Base-by-base conservation (phyloP, 2,113 vertebrate species). In the Stomatorhinus ivindoensis region DNA sequence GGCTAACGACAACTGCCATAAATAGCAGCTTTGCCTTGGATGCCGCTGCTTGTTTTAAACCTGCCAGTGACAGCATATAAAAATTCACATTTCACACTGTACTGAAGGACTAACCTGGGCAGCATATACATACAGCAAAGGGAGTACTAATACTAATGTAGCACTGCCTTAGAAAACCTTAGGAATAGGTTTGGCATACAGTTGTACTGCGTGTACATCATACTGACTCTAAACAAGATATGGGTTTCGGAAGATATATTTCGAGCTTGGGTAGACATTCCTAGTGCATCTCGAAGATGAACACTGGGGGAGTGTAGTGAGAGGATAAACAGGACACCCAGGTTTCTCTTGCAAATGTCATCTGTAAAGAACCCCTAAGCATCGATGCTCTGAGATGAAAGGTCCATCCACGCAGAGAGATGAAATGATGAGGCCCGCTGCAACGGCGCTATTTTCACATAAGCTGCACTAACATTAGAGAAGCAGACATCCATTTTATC, bases 401-500 rank as follows among this genome's bases (percentile, higher is more conserved):
- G 21, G 39, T 19, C 55, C 10, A 27, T n/a, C 11, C 44, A 47
- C 44, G 47, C 47, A 82, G 19, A 21, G 24, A 46, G 27, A 86
- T 83, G 42, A 61, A 44, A 58, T 35, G 50, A 15, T 35, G 84
- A 55, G 11, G 51, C 11, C 19, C 21, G 46, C 51, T 83, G 50
- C n/a, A 42, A n/a, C n/a, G 13, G 19, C 13, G 48, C 69, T 39
- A 1, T 53, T 82, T 51, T 51, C 69, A 50, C 31, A 17, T n/a
- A 86, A 58, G 42, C 53, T 88, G 80, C 87, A 89, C 88, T 65
- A 35, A 8, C 88, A 89, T 88, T 83, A 92, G 92, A 91, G 58
- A 92, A 82, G 47, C 90, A 91, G 87, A 92, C 89, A 91, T 92
- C 91, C 91, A 48, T 90, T 73, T 42, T 86, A 84, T 90, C 69